Base-by-base conservation (phyloP, 1,140 invertebrate genomes). In the Leptonema lineaticorne region DNA sequence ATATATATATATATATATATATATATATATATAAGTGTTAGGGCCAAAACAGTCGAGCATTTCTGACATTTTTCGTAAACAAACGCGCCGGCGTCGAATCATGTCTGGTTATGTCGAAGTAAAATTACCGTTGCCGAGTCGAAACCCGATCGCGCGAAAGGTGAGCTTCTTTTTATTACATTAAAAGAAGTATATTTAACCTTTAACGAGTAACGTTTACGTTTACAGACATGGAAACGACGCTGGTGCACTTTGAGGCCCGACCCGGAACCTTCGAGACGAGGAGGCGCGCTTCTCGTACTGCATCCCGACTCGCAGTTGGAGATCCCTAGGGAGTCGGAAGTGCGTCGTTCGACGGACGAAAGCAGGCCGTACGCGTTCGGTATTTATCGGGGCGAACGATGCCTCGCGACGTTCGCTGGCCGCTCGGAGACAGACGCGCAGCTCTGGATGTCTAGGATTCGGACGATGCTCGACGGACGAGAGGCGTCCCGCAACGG, bases 211-310 rank as follows among this genome's bases (percentile, higher is more conserved):
- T 58, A 26, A 28, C 18, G 27, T 29, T 37, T 41, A n/a, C 14
- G 4, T 24, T 72, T 70, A 16, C 45, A 73, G 71, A 65, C 68
- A 5, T 73, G 71, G 71, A 73, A 73, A 60, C 68, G 70, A 22
- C 68, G 66, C 56, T 73, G 71, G 71, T 73, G 71, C 37, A 73
- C 53, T 26, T 28, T 73, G 3, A 64, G 68, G 28, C 71, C 71
- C 18, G 60, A 59, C n/a, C n/a, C n/a, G n/a, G n/a, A n/a, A n/a
- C n/a, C n/a, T n/a, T 64, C 68, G 6, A 27, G 69, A 20, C 68
- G 68, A 60, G 60, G 66, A 18, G 68, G 66, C 4, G 46, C 70
- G 18, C 33, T 67, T 11, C 62, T 73, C 18, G 63, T 70, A n/a
- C 62, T 73, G 30, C 71, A 73, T 30, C 30, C 65, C 9, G 69